These are phyloP conservation scores for Alaudala cheleensis DNA, from an alignment of 2,113 vertebrate genomes.

Conservation along the genomic window DNA sequence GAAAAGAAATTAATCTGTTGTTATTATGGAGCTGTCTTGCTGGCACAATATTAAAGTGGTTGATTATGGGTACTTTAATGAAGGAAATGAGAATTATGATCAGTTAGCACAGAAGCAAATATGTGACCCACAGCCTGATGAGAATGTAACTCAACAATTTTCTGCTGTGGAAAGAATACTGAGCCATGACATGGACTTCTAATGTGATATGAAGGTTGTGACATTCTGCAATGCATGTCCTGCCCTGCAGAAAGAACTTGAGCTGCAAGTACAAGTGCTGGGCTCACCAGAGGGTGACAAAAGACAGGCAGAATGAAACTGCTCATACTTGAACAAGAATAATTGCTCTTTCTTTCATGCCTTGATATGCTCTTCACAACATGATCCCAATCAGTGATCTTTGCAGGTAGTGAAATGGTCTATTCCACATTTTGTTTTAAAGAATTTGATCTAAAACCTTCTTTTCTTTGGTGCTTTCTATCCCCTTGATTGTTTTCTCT, in stretches of 20 bases:
- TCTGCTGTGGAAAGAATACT: neutral
- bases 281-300: neutral
- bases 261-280: neutral
- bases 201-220: neutral
- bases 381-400: neutral
- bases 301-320: neutral
- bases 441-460: neutral
- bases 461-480: neutral
- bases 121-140: neutral
- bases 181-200: neutral
- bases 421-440: neutral
- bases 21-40: neutral
- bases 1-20: neutral
- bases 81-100: conserved; percentile 23
- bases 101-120: neutral
- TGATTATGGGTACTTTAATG: neutral
- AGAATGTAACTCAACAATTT: neutral
- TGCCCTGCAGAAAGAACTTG: neutral
- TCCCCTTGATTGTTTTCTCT: neutral
- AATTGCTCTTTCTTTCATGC: neutral
- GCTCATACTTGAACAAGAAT: neutral
- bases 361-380: neutral
- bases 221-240: neutral
- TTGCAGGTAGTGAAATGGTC: neutral
- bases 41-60: conserved; percentile 14